Evolutionary conservation across 2,113 vertebrate genomes (phyloP), one percentile per base, ranked within the genome.

Genomic region (Saimiri boliviensis): DNA sequence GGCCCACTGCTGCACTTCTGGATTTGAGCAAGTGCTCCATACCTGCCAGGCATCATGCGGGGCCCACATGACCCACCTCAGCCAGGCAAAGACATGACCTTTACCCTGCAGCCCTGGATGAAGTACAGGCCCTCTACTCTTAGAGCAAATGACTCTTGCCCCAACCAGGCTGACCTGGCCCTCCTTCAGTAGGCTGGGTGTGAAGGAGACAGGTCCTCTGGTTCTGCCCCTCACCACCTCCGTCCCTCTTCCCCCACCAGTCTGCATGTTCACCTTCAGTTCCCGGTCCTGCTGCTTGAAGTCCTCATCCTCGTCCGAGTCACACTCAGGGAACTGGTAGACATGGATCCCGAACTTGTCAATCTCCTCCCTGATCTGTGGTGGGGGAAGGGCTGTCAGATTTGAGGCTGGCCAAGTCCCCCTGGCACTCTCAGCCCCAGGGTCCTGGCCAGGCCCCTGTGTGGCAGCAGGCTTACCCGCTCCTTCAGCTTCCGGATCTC

Each of bases 401-500:
- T 58, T 16, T 25, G 27, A 47, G 40, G 60, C 63, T 2, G 8
- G 52, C 40, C 19, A 20, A 35, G 60, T 10, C 23, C 66, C 20
- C 56, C 9, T 5, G 21, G 47, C 13, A n/a, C 30, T 30, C 87
- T 73, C 0, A 0, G 25, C 27, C 58, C 56, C 40, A 47, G 4
- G 27, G 10, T 4, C 47, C 77, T 3, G 30, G 4, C 20, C 5
- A 32, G 40, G 2, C 11, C 14, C 14, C 5, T 40, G 47, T 32
- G 9, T 70, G 11, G 14, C 23, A 1, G 77, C 35, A 91, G 68
- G 35, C 98, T 99, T 98, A 99, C 99, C 98, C 99, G 98, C 98
- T 99, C 99, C 98, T 99, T 99, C 74, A 99, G 99, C 95, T 99
- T 99, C 89, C 99, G 99, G 97, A 99, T 99, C 98, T 99, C 99